These are phyloP conservation scores for Tauraco hartlaubi DNA, from an alignment of 2,797 vertebrate species.

Conservation along the genomic window DNA sequence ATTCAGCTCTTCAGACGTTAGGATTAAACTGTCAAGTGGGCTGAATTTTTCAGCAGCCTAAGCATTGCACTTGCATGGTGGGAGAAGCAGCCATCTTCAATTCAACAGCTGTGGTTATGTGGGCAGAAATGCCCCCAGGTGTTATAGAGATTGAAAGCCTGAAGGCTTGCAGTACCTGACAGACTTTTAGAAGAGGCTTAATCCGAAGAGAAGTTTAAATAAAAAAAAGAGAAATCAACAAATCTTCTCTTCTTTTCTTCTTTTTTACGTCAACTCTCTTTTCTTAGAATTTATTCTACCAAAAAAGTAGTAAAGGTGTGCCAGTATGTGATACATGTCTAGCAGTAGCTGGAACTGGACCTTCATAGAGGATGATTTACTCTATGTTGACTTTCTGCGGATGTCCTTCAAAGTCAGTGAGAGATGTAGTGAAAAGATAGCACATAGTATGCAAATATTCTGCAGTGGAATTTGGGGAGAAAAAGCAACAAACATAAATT, in stretches of 20 bases:
- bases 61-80: background rate
- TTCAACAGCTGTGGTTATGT: background rate
- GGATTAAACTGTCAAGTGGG: background rate
- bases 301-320: background rate
- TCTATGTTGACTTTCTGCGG: background rate
- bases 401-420: background rate
- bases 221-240: background rate
- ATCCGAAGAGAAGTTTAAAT: background rate
- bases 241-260: background rate
- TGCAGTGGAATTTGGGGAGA: background rate
- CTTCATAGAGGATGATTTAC: background rate
- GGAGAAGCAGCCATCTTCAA: background rate
- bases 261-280: background rate
- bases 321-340: accelerated
- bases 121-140: background rate
- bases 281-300: background rate
- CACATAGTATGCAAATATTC: background rate
- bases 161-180: background rate
- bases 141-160: background rate
- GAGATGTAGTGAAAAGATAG: background rate
- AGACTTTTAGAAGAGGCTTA: background rate
- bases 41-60: background rate
- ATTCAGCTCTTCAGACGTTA: background rate
- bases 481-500: background rate
- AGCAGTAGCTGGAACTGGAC: background rate